Evolutionary conservation across 2,113 vertebrate species (phyloP).

Genomic region (Macrotis lagotis): DNA sequence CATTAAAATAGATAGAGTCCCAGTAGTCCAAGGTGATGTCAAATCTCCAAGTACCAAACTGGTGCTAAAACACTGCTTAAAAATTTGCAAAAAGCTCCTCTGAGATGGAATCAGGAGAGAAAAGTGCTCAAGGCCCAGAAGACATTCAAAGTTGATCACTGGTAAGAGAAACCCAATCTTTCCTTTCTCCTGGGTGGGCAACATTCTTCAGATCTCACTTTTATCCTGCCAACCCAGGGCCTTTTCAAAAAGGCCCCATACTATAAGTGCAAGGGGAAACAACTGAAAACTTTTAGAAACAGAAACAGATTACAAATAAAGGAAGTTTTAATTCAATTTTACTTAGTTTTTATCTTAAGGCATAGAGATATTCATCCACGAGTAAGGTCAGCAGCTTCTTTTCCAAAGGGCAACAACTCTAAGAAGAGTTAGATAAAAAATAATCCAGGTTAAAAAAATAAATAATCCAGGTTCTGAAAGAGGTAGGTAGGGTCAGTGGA

Average conservation of each 20-base stretch:
- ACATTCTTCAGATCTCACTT: not conserved
- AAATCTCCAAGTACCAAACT: not conserved
- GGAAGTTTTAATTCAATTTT: not conserved
- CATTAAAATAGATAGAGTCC: not conserved
- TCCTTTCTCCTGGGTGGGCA: not conserved
- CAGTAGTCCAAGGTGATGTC: not conserved
- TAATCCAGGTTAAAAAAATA: not conserved
- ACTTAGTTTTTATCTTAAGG: not conserved
- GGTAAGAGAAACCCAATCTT: not conserved
- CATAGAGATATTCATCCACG: not conserved
- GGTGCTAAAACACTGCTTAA: not conserved
- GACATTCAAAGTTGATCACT: not conserved
- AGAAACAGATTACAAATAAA: not conserved
- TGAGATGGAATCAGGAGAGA: not conserved
- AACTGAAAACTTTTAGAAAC: not conserved
- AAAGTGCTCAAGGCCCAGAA: not conserved
- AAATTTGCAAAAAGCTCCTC: not conserved
- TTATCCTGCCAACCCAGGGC: constrained; percentile 20
- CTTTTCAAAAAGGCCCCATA: constrained; percentile 11
- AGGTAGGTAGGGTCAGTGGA: not conserved
- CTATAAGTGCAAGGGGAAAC: not conserved
- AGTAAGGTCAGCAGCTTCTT: not conserved
- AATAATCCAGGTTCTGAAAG: not conserved
- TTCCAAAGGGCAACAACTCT: not conserved
- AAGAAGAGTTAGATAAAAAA: not conserved